Percentiles rank a stretch among this genome's conserved stretches.
Conservation (phyloP, 2,888 invertebrate species). For the Phlogophora meticulosa region DNA sequence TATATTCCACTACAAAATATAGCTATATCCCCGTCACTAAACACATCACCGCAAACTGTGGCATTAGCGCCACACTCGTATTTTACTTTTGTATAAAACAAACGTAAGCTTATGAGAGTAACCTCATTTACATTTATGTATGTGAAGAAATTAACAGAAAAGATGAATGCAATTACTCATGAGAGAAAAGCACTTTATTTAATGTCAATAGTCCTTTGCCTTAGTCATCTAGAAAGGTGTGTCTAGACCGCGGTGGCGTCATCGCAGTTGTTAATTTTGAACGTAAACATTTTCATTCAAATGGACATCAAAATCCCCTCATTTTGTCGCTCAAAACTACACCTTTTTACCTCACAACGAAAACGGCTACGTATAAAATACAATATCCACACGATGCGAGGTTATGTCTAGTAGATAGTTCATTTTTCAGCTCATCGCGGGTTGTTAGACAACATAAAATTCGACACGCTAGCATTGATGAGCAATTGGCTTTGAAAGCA, state of each 20-base stretch:
- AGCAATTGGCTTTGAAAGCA: constrained; percentile 55
- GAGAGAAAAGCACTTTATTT: background rate
- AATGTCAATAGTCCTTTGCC: background rate
- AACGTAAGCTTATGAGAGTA: constrained; percentile 1
- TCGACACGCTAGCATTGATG: constrained; percentile 56
- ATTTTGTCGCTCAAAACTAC: background rate
- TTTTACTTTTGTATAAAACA: background rate
- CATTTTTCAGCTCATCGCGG: constrained; percentile 42
- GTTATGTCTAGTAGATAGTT: constrained; percentile 36
- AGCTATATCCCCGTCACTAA: background rate
- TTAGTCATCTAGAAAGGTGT: background rate
- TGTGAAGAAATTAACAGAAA: background rate
- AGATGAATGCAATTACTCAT: background rate
- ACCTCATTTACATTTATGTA: constrained; percentile 6
- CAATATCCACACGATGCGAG: constrained; percentile 24
- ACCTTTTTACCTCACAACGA: background rate
- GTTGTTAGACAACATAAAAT: constrained; percentile 65
- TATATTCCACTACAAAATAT: too few relatives aligned
- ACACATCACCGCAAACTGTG: background rate
- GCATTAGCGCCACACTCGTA: background rate
- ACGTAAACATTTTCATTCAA: background rate
- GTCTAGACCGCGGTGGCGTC: background rate
- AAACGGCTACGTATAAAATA: constrained; percentile 10
- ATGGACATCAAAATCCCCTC: background rate
- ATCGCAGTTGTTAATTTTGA: background rate